phyloP scores from a whole-genome alignment of 2,113 vertebrate genomes.

The Montifringilla adamsi region DNA sequence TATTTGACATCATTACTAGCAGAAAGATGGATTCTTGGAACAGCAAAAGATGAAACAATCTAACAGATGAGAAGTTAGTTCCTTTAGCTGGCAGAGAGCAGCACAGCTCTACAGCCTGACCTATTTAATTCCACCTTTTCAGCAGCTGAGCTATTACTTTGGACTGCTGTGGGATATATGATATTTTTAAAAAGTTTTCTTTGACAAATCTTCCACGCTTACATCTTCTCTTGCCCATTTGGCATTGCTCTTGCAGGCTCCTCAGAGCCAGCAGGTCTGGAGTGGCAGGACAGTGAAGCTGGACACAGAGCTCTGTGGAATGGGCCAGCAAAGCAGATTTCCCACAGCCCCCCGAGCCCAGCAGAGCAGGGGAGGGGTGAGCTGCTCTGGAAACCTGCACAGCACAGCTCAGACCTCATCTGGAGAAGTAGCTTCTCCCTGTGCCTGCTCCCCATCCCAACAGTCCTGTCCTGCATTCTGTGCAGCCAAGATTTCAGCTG shows the following conservation, averaged over 20 bases:
- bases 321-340: neutral
- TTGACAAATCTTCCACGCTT: neutral
- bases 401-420: rapidly evolving
- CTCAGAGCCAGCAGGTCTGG: neutral
- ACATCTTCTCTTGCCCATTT: neutral
- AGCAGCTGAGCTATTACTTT: neutral
- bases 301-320: neutral
- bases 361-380: neutral
- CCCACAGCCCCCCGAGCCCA: neutral
- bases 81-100: neutral
- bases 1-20: constrained; percentile 41
- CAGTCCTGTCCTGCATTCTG: neutral
- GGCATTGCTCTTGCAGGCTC: neutral
- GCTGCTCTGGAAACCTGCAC: neutral
- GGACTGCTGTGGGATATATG: neutral
- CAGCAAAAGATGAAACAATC: neutral
- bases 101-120: neutral
- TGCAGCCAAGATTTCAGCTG: neutral
- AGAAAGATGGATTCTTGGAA: constrained; percentile 21
- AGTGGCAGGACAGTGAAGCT: rapidly evolving
- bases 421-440: neutral
- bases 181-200: neutral
- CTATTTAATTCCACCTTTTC: neutral
- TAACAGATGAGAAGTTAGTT: neutral
- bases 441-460: neutral